Base-by-base conservation (phyloP, 2,888 invertebrate genomes). In the Apoda limacodes region DNA sequence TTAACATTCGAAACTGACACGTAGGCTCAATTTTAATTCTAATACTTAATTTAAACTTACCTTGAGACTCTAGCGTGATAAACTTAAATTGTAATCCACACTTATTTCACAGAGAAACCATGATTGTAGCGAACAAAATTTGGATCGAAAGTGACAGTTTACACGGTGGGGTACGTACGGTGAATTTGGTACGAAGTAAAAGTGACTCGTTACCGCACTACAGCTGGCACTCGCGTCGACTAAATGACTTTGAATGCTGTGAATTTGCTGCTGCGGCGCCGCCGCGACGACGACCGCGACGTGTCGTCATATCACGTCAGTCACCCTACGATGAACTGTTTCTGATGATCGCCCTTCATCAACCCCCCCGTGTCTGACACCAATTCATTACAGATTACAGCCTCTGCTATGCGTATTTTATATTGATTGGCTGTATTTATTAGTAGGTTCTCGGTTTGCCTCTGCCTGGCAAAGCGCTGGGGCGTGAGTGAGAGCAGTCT, bases 1-100 rank as follows among this genome's bases (percentile, higher is more conserved):
- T 74, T 63, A 65, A 55, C 65, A 63, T 60, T 70, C 64, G 59
- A 51, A 66, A 60, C 61, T 72, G 76, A 78, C 76, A 76, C 76
- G 76, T 75, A 67, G 55, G 59, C 68, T 62, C 48, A 57, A 64
- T 64, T 70, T 65, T 63, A 54, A 54, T 53, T 59, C 47, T 55
- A 54, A 42, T 45, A 51, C 42, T 42, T 46, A 51, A 61, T 52
- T 45, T 51, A 55, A 45, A 60, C 68, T 60, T 54, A 70, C 74
- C 68, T 69, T 58, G 54, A 41, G 46, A 48, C 41, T 46, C 46
- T 46, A 60, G 50, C 51, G 55, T 55, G 43, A 6, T 6, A 7
- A 6, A 5, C 17, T 17, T 17, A 17, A 17, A 5, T 17, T 17
- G 17, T 5, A 6, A 17, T 6, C 7, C 17, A 17, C 17, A 17